phyloP scores from a whole-genome alignment of 1,140 invertebrate species.

The Drosophila subobscura region DNA sequence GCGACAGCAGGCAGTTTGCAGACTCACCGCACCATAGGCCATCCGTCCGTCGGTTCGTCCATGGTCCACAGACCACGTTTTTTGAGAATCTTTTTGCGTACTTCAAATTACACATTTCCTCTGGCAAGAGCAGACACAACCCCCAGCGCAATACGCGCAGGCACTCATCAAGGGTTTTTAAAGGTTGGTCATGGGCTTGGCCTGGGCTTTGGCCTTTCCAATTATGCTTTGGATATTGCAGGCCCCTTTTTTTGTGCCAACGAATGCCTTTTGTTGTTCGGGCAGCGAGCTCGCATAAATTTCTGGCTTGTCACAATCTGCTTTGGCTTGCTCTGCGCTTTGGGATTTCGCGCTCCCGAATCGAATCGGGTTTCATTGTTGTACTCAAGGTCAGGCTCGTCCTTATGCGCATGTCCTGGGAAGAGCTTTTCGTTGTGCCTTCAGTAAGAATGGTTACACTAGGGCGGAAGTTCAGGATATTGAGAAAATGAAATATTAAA shows the following conservation, averaged over 20 bases:
- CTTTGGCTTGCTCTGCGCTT: conserved; percentile 50
- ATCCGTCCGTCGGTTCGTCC: no score
- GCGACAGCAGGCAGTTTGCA: conserved; percentile 6
- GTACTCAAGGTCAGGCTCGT: conserved; percentile 53
- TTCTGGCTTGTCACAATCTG: conserved; percentile 53
- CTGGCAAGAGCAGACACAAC: conserved; percentile 22
- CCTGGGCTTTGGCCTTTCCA: conserved; percentile 32
- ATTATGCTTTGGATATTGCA: conserved; percentile 51
- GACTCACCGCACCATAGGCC: background rate
- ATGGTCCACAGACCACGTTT: conserved; percentile 27
- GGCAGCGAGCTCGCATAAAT: conserved; percentile 13
- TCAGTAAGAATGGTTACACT: background rate
- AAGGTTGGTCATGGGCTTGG: conserved; percentile 26
- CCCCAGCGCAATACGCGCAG: conserved; percentile 47
- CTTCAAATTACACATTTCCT: conserved; percentile 70
- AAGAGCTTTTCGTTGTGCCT: conserved; percentile 34
- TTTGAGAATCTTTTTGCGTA: conserved; percentile 53
- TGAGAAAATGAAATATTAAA: background rate
- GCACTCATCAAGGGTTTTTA: conserved; percentile 69
- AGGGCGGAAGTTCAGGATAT: background rate
- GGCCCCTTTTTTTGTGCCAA: conserved; percentile 19
- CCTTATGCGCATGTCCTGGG: conserved; percentile 56
- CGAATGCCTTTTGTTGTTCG: conserved; percentile 41
- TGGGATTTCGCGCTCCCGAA: background rate
- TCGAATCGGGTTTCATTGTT: conserved; percentile 27